Percentiles rank a stretch among this genome's conserved stretches.
Evolutionary conservation across 2,888 invertebrate genomes (phyloP).

Genomic region (Metacarcinus magister): DNA sequence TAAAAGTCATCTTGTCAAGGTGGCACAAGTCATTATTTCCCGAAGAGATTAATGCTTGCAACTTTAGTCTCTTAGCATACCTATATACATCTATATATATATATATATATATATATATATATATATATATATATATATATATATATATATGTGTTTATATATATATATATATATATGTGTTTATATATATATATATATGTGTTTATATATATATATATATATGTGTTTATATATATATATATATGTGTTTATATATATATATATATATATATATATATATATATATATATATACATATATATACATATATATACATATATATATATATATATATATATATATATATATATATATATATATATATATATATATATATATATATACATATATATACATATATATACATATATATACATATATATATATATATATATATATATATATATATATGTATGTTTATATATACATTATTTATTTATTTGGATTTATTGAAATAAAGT

Average conservation of each 20-base stretch:
- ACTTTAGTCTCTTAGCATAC: conserved; percentile 43
- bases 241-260: not conserved
- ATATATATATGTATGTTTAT: not conserved
- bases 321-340: not conserved
- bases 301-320: not conserved
- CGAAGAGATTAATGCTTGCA: conserved; percentile 27
- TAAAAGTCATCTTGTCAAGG: conserved; percentile 64
- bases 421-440: too few species aligned
- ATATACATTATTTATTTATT: not conserved
- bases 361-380: too few species aligned
- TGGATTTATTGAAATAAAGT: conserved; percentile 28
- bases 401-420: not conserved
- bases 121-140: too few species aligned
- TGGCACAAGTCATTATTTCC: conserved; percentile 63
- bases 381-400: too few species aligned
- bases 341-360: not conserved
- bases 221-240: not conserved
- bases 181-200: too few species aligned
- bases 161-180: too few species aligned
- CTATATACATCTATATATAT: not conserved
- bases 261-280: too few species aligned
- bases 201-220: not conserved
- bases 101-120: conserved; percentile 46
- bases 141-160: too few species aligned
- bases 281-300: too few species aligned